Conservation (phyloP, 2,888 invertebrate species). For the Mythimna lalbum region DNA sequence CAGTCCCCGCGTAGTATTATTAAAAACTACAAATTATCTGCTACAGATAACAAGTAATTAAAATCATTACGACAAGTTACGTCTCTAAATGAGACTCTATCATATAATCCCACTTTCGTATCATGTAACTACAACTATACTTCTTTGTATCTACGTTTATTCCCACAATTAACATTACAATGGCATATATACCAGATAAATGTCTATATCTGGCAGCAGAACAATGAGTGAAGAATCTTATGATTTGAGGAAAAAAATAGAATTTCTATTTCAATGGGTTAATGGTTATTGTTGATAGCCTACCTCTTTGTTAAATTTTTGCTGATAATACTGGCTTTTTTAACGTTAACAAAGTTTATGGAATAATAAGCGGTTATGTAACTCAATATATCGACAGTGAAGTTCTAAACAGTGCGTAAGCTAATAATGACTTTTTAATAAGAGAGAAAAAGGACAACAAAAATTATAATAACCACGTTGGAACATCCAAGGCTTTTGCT, state of each 20-base stretch:
- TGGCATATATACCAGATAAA: constrained; percentile 40
- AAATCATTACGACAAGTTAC: constrained; percentile 35
- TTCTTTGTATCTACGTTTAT: constrained; percentile 15
- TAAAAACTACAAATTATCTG: background rate
- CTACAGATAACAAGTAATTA: constrained; percentile 11
- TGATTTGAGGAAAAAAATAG: constrained; percentile 42
- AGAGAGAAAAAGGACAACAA: too few species aligned
- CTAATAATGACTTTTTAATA: too few species aligned
- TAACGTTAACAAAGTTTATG: background rate
- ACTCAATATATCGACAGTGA: too few species aligned
- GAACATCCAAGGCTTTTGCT: too few species aligned
- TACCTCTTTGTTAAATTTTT: constrained; percentile 12
- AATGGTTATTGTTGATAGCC: constrained; percentile 22
- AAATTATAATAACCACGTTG: too few species aligned
- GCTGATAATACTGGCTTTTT: background rate
- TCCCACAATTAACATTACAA: constrained; percentile 62
- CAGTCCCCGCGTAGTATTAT: too few species aligned
- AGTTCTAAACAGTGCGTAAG: too few species aligned
- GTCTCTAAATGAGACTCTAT: constrained; percentile 12
- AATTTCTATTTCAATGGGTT: constrained; percentile 56
- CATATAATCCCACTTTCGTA: constrained; percentile 46
- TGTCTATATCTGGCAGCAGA: constrained; percentile 34
- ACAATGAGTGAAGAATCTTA: constrained; percentile 58
- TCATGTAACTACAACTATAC: constrained; percentile 40
- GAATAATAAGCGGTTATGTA: background rate